Conservation (phyloP, 2,888 invertebrate species). For the Aspidapion aeneum region DNA sequence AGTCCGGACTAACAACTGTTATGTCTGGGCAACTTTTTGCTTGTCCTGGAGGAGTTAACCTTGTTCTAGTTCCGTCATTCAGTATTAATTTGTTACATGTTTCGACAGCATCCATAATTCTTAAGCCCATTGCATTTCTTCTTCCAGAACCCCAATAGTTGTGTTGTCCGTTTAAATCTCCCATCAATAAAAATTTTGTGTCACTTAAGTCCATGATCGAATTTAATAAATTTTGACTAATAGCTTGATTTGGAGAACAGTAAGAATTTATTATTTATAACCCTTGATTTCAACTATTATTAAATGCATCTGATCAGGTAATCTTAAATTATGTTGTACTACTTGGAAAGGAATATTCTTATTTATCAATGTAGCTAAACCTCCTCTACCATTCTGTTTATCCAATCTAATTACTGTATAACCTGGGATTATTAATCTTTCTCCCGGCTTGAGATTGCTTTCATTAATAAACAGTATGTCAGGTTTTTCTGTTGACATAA, state of each 20-base stretch:
- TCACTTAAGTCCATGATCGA: not conserved
- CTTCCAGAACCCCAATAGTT: not conserved
- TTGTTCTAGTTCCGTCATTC: not conserved
- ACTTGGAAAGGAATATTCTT: not conserved
- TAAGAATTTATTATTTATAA: not conserved
- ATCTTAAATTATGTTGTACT: not conserved
- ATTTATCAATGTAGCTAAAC: not conserved
- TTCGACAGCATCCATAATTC: not conserved
- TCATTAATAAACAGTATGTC: not conserved
- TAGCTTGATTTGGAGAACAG: not conserved
- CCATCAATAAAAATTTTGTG: not conserved
- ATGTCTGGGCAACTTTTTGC: not conserved
- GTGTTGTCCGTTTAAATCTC: not conserved
- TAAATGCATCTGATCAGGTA: not conserved
- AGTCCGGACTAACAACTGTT: not conserved
- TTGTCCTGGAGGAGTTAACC: not conserved
- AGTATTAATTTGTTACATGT: not conserved
- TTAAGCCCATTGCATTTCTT: not conserved
- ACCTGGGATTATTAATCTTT: not conserved
- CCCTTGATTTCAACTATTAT: too few relatives aligned
- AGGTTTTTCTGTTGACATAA: not conserved
- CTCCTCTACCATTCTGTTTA: not conserved
- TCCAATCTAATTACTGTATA: not conserved
- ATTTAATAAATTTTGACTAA: not conserved
- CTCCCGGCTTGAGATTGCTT: not conserved